These are phyloP conservation scores for Drosophila cracens DNA, from an alignment of 2,888 invertebrate genomes.

Conservation along the genomic window DNA sequence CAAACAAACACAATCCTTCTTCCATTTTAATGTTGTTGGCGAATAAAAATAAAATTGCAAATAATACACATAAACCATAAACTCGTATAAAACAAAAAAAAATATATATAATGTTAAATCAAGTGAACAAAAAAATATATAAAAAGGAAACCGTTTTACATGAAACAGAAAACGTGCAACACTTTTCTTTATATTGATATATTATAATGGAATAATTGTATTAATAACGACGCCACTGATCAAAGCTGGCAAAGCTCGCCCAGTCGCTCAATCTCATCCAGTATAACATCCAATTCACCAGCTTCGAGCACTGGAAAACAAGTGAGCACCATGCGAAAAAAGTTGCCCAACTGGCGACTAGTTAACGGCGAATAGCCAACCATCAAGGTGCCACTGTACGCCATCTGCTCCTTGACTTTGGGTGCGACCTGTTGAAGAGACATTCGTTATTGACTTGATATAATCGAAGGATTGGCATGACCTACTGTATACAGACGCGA, in stretches of 20 bases:
- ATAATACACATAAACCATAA: slow-evolving; percentile 49
- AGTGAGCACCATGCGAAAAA: slow-evolving; percentile 91
- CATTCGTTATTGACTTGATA: neutral
- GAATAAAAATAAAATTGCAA: slow-evolving; percentile 69
- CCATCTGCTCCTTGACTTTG: slow-evolving; percentile 90
- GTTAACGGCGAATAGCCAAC: slow-evolving; percentile 90
- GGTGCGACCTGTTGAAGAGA: slow-evolving; percentile 86
- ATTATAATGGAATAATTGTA: neutral
- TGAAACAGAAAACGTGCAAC: slow-evolving; percentile 31
- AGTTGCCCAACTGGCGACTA: slow-evolving; percentile 88
- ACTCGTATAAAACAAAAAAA: slow-evolving; percentile 24
- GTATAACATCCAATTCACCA: slow-evolving; percentile 87
- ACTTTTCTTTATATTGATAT: slow-evolving; percentile 7
- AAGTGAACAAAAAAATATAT: slow-evolving; percentile 59
- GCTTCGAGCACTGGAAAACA: slow-evolving; percentile 88
- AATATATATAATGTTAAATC: slow-evolving; percentile 69
- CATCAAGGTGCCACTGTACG: slow-evolving; percentile 89
- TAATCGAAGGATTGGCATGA: neutral
- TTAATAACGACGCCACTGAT: slow-evolving; percentile 7
- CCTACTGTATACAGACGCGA: slow-evolving; percentile 84
- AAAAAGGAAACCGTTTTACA: slow-evolving; percentile 52
- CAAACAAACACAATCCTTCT: slow-evolving; percentile 71
- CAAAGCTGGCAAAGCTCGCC: slow-evolving; percentile 83
- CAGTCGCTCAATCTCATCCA: slow-evolving; percentile 88
- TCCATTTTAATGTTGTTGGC: slow-evolving; percentile 78